Evolutionary conservation across 2,113 vertebrate species (phyloP).

Genomic region (Colossoma macropomum): DNA sequence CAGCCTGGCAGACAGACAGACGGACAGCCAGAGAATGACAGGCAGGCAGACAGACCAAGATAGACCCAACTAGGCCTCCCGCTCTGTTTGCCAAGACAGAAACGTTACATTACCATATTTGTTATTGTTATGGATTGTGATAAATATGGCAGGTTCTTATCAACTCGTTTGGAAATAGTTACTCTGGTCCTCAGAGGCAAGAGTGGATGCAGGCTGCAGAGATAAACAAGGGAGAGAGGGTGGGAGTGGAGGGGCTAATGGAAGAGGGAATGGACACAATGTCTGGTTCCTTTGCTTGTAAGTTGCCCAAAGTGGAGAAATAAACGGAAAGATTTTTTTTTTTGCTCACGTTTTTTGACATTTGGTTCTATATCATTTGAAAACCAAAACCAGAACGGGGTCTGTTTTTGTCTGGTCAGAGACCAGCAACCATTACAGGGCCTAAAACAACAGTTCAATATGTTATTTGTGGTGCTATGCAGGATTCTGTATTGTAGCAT

Average conservation of each 20-base stretch:
- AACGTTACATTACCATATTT: slow-evolving; percentile 45
- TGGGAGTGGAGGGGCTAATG: no score
- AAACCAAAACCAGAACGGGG: no score
- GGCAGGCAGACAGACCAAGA: slow-evolving; percentile 6
- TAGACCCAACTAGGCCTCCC: neutral
- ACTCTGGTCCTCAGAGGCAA: slow-evolving; percentile 23
- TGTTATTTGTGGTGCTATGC: no score
- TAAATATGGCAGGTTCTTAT: slow-evolving; percentile 40
- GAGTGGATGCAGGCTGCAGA: neutral
- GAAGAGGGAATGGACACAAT: neutral
- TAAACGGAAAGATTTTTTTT: no score
- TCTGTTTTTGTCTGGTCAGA: no score
- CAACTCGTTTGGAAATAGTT: slow-evolving; percentile 23
- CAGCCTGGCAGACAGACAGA: slow-evolving; percentile 13
- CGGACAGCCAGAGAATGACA: neutral
- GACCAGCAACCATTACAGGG: no score
- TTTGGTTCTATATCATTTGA: no score
- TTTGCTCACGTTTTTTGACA: no score
- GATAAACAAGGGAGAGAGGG: neutral
- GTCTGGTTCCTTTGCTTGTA: no score
- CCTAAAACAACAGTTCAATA: no score
- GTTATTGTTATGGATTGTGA: slow-evolving; percentile 26
- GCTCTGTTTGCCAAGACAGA: neutral
- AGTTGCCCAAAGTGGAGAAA: no score
- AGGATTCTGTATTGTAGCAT: no score